Conservation (phyloP, 1,140 invertebrate genomes). For the Charaxes varanes region DNA sequence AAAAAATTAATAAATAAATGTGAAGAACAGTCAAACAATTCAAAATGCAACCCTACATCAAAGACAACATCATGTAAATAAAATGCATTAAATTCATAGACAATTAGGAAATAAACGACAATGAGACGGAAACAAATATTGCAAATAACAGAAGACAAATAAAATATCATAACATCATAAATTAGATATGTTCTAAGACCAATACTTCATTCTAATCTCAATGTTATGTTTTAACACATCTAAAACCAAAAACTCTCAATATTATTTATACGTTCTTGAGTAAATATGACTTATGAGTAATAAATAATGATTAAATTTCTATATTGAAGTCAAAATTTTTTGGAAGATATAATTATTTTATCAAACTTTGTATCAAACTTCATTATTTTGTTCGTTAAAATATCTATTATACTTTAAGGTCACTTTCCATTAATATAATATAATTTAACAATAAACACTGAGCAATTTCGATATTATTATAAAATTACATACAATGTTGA, state of each 20-base stretch:
- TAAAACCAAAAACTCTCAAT: too few relatives aligned
- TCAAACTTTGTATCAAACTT: slow-evolving; percentile 9
- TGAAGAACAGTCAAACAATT: slow-evolving; percentile 16
- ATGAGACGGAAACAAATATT: slow-evolving; percentile 6
- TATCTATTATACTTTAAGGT: slow-evolving; percentile 26
- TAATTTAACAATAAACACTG: slow-evolving; percentile 31
- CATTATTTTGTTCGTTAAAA: slow-evolving; percentile 22
- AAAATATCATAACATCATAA: neutral
- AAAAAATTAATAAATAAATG: neutral
- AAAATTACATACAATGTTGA: slow-evolving; percentile 13
- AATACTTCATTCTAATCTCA: slow-evolving; percentile 1
- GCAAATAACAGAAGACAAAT: neutral
- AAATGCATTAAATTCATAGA: slow-evolving; percentile 34
- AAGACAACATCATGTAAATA: slow-evolving; percentile 22
- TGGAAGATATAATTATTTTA: slow-evolving; percentile 6
- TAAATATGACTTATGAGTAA: slow-evolving; percentile 8
- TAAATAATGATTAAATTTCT: slow-evolving; percentile 6
- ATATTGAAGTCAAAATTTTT: slow-evolving; percentile 12
- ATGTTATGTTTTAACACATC: slow-evolving; percentile 3
- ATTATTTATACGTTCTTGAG: too few relatives aligned
- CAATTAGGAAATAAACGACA: slow-evolving; percentile 11
- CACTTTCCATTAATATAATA: slow-evolving; percentile 37
- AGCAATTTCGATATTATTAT: slow-evolving; percentile 27
- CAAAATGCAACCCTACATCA: slow-evolving; percentile 36
- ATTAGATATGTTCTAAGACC: too few relatives aligned